Evolutionary conservation across 2,888 invertebrate species (phyloP).

Genomic region (Charanyca ferruginea): DNA sequence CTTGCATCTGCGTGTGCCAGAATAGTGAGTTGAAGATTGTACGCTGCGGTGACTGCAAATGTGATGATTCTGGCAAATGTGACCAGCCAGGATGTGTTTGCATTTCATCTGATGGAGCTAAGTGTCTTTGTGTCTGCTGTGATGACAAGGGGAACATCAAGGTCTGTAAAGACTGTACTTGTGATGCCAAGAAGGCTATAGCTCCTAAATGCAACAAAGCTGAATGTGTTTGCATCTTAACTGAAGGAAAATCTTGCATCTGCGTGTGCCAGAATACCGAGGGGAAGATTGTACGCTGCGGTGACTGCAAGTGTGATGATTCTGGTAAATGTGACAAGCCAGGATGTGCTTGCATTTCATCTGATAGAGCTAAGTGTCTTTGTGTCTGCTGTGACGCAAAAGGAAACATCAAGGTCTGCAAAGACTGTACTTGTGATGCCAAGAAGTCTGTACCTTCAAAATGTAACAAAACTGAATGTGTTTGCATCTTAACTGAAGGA

Average conservation of each 20-base stretch:
- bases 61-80: slow-evolving; percentile 62
- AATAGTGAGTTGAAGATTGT: slow-evolving; percentile 56
- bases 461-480: slow-evolving; percentile 32
- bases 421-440: slow-evolving; percentile 39
- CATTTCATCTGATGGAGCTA: slow-evolving; percentile 56
- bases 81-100: slow-evolving; percentile 63
- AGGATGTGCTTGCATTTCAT: slow-evolving; percentile 34
- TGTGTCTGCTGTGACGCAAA: slow-evolving; percentile 48
- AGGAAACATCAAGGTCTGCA: slow-evolving; percentile 34
- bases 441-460: slow-evolving; percentile 23
- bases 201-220: slow-evolving; percentile 34
- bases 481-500: slow-evolving; percentile 63
- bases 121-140: slow-evolving; percentile 50
- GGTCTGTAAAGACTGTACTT: slow-evolving; percentile 47
- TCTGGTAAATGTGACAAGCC: slow-evolving; percentile 14
- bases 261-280: slow-evolving; percentile 19
- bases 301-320: slow-evolving; percentile 14
- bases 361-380: slow-evolving; percentile 55
- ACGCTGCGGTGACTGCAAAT: slow-evolving; percentile 68
- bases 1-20: slow-evolving; percentile 64
- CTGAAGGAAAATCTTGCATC: slow-evolving; percentile 12
- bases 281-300: slow-evolving; percentile 7
- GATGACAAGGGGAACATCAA: slow-evolving; percentile 38
- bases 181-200: neutral
- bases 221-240: slow-evolving; percentile 52